These are phyloP conservation scores for Anarsia innoxiella DNA, from an alignment of 2,888 invertebrate genomes.

Conservation along the genomic window DNA sequence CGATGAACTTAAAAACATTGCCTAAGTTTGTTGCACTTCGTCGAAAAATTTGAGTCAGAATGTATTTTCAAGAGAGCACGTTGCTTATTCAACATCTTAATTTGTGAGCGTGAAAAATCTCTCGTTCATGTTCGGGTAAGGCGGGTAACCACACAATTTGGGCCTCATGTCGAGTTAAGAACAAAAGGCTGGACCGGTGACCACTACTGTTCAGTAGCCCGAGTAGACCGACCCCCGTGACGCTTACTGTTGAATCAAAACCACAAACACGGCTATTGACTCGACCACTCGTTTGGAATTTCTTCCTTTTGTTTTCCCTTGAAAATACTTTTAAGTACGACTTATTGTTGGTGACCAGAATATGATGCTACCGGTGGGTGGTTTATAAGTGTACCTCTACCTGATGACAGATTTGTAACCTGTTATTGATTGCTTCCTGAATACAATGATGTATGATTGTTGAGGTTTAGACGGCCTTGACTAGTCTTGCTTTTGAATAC, in stretches of 20 bases:
- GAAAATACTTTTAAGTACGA: conserved; percentile 36
- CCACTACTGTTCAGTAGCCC: conserved; percentile 60
- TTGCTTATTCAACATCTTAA: conserved; percentile 30
- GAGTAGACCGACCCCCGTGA: conserved; percentile 39
- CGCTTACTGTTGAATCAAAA: conserved; percentile 50
- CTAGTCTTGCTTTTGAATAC: not conserved
- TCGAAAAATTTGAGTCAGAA: conserved; percentile 3
- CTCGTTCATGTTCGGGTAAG: conserved; percentile 36
- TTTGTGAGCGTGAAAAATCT: conserved; percentile 40
- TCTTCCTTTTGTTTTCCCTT: conserved; percentile 35
- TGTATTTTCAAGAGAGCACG: conserved; percentile 4
- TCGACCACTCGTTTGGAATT: conserved; percentile 26
- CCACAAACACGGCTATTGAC: conserved; percentile 60
- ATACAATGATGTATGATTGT: conserved; percentile 27
- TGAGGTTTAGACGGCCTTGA: conserved; percentile 7
- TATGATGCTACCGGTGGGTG: conserved; percentile 68
- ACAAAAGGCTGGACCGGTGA: conserved; percentile 47
- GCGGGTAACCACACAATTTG: conserved; percentile 36
- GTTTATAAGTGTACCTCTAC: conserved; percentile 28
- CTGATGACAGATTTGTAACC: conserved; percentile 58
- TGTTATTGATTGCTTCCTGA: conserved; percentile 57
- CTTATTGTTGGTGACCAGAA: conserved; percentile 58
- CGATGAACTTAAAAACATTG: no score
- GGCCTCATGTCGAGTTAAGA: conserved; percentile 58
- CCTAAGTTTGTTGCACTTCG: conserved; percentile 5